Conservation (phyloP, 2,888 invertebrate species). For the Leptogaster cylindrica region DNA sequence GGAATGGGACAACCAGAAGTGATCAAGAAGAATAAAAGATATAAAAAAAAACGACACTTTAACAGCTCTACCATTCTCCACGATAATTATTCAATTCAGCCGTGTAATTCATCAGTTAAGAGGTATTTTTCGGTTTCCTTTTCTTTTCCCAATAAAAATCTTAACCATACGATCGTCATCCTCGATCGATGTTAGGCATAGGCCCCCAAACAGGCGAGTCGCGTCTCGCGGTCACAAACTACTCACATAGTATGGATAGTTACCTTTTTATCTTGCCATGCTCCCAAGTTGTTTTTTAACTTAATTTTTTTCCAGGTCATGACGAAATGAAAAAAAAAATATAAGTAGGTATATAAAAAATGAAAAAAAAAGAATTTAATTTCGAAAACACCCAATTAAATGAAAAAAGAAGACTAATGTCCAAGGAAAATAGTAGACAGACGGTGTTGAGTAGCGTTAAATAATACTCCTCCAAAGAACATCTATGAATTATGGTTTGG, state of each 20-base stretch:
- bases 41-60: neutral
- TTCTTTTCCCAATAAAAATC: too few species aligned
- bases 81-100: slow-evolving; percentile 40
- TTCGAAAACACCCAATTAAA: slow-evolving; percentile 31
- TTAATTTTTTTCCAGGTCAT: too few species aligned
- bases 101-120: slow-evolving; percentile 40
- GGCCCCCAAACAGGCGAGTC: too few species aligned
- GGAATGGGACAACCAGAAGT: too few species aligned
- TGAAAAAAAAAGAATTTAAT: slow-evolving; percentile 34
- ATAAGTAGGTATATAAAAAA: neutral
- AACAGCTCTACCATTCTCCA: slow-evolving; percentile 15
- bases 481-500: too few species aligned
- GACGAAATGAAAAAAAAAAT: too few species aligned
- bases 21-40: neutral
- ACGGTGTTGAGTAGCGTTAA: neutral
- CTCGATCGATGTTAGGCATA: too few species aligned
- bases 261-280: slow-evolving; percentile 25
- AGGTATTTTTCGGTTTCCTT: slow-evolving; percentile 35
- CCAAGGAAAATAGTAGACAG: slow-evolving; percentile 16
- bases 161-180: neutral
- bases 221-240: too few species aligned
- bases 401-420: slow-evolving; percentile 12
- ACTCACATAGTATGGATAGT: neutral
- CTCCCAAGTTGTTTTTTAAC: too few species aligned
- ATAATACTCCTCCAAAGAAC: neutral